Base-by-base conservation (phyloP, 2,113 vertebrate genomes). In the Gambusia holbrooki region DNA sequence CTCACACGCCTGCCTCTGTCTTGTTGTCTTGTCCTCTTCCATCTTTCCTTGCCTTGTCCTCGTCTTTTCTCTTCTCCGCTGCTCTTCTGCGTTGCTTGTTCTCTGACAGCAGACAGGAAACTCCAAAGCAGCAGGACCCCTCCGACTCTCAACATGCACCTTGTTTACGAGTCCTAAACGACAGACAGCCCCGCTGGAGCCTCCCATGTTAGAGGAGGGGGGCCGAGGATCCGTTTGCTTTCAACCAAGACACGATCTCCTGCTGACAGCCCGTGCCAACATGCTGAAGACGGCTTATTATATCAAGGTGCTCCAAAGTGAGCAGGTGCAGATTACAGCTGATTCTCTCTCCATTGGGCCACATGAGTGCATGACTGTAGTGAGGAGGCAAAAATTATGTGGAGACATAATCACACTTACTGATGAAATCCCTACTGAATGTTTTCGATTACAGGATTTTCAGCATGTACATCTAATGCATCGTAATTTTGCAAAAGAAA, bases 81-180 rank as follows among this genome's bases (percentile, higher is more conserved):
- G 42, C 74, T 76, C 74, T 17, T 1, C 61, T 61, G 69, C 63
- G 51, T 51, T 32, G 58, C 51, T 10, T 71, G 62, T 75, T 80
- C 29, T 72, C 65, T 87, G 83, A 89, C 84, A 88, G 82, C 80
- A 87, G 71, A 73, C 74, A 75, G 73, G 82, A 90, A 82, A 84
- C 88, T 86, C 77, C 87, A 79, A 82, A 92, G 84, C 90, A 85
- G 82, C 85, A 84, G 85, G 87, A 87, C 83, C 77, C 51, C 82
- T 79, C 69, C 69, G 19, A 77, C 75, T 87, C 74, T 48, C 67
- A 54, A 69, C 80, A 69, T 64, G 76, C 85, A 62, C 77, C 84
- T 87, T 88, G 79, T 91, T 89, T 83, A 85, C 64, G 66, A 78
- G 74, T 78, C 74, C 71, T 87, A 82, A 90, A 85, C 66, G 76